These are phyloP conservation scores for Atherinomorus stipes DNA, from an alignment of 2,113 vertebrate species.

Conservation along the genomic window DNA sequence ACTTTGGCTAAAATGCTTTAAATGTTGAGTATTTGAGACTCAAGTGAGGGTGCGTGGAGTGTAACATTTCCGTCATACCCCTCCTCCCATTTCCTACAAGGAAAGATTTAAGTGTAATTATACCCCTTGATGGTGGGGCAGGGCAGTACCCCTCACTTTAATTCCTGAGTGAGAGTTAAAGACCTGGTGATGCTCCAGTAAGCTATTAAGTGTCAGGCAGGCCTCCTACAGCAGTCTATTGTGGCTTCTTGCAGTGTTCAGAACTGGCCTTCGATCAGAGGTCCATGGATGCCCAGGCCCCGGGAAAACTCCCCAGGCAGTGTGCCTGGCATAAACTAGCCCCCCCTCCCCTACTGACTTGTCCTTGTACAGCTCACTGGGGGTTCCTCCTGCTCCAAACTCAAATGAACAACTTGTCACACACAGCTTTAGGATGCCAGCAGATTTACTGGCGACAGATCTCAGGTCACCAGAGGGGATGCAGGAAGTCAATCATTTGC, in stretches of 20 bases:
- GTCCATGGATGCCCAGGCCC: constrained; percentile 34
- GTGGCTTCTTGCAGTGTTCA: constrained; percentile 54
- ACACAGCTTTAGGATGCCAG: constrained; percentile 41
- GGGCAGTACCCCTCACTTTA: constrained; percentile 36
- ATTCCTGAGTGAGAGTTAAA: constrained; percentile 42
- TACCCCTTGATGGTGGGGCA: constrained; percentile 38
- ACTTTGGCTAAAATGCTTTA: constrained; percentile 18
- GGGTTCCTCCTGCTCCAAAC: constrained; percentile 49
- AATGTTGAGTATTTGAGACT: too few relatives aligned
- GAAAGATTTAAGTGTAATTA: constrained; percentile 57
- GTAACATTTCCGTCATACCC: constrained; percentile 55
- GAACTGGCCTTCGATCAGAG: constrained; percentile 65
- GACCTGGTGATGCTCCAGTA: constrained; percentile 44
- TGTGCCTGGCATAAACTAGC: constrained; percentile 60
- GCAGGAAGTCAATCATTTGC: constrained; percentile 78
- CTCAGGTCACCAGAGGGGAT: constrained; percentile 58
- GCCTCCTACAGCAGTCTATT: constrained; percentile 35
- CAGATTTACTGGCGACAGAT: constrained; percentile 52
- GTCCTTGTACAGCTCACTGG: constrained; percentile 49
- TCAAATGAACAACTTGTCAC: constrained; percentile 40
- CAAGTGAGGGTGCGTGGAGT: constrained; percentile 9
- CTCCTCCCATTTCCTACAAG: constrained; percentile 61
- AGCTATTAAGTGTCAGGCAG: constrained; percentile 29
- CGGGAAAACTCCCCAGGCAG: constrained; percentile 62
- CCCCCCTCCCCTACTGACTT: constrained; percentile 46